These are phyloP conservation scores for Macaca nemestrina DNA, from an alignment of 2,113 vertebrate genomes.

Conservation along the genomic window DNA sequence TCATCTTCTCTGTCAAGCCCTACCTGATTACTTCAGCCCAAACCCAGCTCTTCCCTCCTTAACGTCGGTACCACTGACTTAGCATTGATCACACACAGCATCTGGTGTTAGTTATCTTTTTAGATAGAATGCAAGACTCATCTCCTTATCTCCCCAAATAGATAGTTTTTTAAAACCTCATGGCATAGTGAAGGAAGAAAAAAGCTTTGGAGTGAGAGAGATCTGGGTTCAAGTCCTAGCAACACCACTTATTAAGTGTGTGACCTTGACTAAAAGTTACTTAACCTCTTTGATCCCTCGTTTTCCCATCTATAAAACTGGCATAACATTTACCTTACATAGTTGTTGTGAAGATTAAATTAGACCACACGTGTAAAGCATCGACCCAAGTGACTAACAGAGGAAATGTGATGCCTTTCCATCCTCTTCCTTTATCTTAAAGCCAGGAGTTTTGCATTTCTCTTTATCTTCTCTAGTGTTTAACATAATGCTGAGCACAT, in stretches of 20 bases:
- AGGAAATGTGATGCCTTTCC: neutral
- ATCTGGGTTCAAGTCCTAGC: constrained; percentile 27
- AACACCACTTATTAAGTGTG: neutral
- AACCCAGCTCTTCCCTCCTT: constrained; percentile 1
- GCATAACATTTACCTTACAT: neutral
- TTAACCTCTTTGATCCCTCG: neutral
- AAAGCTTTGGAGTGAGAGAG: neutral
- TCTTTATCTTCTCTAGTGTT: neutral
- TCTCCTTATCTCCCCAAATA: neutral
- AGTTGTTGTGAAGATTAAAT: neutral
- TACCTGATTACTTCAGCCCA: neutral
- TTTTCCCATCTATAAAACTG: constrained; percentile 13
- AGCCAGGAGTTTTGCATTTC: neutral
- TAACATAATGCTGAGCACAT: neutral
- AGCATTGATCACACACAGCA: neutral
- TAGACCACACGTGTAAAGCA: neutral
- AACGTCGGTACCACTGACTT: neutral
- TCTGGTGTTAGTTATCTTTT: neutral
- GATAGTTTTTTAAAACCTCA: neutral
- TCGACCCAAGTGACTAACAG: neutral
- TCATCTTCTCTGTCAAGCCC: neutral
- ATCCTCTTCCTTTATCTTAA: constrained; percentile 24
- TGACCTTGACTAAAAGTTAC: neutral
- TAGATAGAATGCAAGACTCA: neutral
- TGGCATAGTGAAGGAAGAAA: neutral